Percentiles rank a stretch among this genome's conserved stretches.
Conservation (phyloP, 2,797 vertebrate species). For the Sardinella longiceps region DNA sequence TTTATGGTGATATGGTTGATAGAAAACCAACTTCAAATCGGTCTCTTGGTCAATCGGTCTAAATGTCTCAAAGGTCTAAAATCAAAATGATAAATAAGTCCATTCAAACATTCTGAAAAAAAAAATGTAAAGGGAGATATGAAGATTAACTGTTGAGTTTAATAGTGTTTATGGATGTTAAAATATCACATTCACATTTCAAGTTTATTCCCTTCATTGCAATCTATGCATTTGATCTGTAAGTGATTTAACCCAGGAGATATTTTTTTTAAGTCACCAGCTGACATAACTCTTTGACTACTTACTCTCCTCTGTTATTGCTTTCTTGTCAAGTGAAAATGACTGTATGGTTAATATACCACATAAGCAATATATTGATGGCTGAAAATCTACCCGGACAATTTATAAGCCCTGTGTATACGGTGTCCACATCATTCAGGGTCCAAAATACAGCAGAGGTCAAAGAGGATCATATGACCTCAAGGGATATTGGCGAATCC, state of each 20-base stretch:
- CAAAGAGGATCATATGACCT: conserved; percentile 10
- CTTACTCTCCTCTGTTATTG: neutral
- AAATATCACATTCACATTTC: neutral
- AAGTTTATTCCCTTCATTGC: neutral
- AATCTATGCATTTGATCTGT: neutral
- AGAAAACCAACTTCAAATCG: neutral
- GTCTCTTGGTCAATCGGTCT: too few relatives aligned
- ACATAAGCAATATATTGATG: conserved; percentile 22
- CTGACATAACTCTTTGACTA: neutral
- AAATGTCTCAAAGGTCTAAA: too few relatives aligned
- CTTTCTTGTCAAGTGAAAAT: neutral
- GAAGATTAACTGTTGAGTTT: neutral
- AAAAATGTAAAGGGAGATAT: neutral
- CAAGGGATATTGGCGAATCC: conserved; percentile 25
- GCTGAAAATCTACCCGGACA: neutral
- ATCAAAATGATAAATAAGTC: neutral
- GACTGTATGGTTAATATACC: neutral
- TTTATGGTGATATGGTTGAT: neutral
- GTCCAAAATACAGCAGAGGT: neutral
- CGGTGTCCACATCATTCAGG: neutral
- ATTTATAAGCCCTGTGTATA: neutral
- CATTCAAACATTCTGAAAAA: neutral
- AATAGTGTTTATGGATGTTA: neutral
- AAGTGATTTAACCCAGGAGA: neutral
- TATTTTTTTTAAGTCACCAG: neutral